Conservation (phyloP, 2,797 vertebrate species). For the Rhynchotus rufescens region DNA sequence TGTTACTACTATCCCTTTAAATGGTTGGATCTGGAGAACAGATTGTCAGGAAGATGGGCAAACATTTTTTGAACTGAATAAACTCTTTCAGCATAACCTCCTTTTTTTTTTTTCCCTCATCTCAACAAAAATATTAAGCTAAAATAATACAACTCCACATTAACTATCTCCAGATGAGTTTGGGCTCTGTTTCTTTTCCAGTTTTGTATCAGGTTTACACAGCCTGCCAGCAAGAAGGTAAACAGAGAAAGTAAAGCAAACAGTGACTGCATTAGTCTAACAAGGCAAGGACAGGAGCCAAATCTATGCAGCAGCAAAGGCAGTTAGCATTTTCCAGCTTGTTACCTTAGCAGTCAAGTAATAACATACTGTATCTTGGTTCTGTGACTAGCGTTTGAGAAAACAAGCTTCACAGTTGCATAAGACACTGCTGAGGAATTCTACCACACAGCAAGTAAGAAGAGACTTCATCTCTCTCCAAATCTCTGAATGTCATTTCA, state of each 20-base stretch:
- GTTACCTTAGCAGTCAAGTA: conserved; percentile 1
- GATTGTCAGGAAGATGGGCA: background rate
- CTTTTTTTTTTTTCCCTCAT: background rate
- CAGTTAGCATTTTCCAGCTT: conserved; percentile 15
- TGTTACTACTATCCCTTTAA: background rate
- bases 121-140: background rate
- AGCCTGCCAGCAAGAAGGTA: background rate
- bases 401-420: conserved; percentile 5
- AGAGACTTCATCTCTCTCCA: background rate
- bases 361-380: background rate
- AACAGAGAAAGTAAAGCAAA: conserved; percentile 31
- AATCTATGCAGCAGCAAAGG: background rate
- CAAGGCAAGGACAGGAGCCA: background rate
- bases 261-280: background rate
- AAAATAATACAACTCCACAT: background rate
- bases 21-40: background rate
- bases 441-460: background rate
- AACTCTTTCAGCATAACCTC: background rate
- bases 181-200: background rate
- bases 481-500: background rate
- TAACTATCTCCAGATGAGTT: conserved; percentile 4
- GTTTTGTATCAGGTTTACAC: conserved; percentile 6
- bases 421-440: background rate
- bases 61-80: background rate
- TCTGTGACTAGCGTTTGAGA: background rate